These are phyloP conservation scores for Bambusicola thoracicus DNA, from an alignment of 2,113 vertebrate genomes.

Conservation along the genomic window DNA sequence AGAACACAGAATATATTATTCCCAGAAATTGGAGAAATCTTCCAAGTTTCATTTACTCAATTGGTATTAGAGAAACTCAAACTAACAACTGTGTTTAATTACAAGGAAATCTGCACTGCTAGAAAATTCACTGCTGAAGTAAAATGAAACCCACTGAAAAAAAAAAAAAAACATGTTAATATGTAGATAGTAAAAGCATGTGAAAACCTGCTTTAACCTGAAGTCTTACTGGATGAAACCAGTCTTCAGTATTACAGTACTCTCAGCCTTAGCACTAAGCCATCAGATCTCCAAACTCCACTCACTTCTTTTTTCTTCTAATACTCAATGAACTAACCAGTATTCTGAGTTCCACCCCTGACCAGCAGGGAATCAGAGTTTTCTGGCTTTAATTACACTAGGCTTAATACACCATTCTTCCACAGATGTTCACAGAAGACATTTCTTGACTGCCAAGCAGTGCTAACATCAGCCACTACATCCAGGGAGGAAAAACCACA, in stretches of 20 bases:
- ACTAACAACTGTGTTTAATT: neutral
- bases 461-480: neutral
- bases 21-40: neutral
- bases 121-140: neutral
- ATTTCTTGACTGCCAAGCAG: neutral
- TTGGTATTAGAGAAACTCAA: neutral
- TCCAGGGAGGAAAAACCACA: neutral
- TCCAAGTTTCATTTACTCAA: neutral
- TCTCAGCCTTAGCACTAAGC: rapidly evolving
- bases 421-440: neutral
- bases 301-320: neutral
- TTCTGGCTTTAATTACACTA: neutral
- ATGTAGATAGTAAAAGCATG: neutral
- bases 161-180: neutral
- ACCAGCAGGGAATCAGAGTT: neutral
- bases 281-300: neutral
- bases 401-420: neutral
- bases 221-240: neutral
- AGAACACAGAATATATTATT: neutral
- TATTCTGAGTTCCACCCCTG: neutral
- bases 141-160: neutral
- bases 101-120: neutral
- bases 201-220: neutral
- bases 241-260: neutral
- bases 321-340: neutral